Evolutionary conservation across 2,888 invertebrate genomes (phyloP).

Genomic region (Drosophila rellima): DNA sequence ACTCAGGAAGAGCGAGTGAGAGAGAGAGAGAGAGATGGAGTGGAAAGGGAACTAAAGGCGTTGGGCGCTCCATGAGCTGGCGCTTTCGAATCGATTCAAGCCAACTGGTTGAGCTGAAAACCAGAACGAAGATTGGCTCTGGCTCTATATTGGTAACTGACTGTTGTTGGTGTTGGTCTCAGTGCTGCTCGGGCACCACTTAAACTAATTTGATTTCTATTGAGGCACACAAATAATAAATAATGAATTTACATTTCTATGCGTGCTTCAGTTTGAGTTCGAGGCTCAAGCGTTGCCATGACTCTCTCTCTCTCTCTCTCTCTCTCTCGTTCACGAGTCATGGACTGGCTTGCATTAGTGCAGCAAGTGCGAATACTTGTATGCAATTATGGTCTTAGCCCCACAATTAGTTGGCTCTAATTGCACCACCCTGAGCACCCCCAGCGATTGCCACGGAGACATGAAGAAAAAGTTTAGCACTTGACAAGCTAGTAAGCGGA

Average conservation of each 20-base stretch:
- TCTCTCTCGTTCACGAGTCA: no score
- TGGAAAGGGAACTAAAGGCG: slow-evolving; percentile 3
- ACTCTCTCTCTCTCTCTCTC: no score
- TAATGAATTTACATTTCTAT: slow-evolving; percentile 81
- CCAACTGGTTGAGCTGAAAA: slow-evolving; percentile 36
- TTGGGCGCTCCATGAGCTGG: slow-evolving; percentile 49
- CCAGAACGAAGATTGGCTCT: slow-evolving; percentile 14
- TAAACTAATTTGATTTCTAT: slow-evolving; percentile 81
- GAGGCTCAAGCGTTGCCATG: slow-evolving; percentile 13
- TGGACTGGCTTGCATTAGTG: slow-evolving; percentile 28
- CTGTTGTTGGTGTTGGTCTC: slow-evolving; percentile 25
- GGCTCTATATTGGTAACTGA: not conserved
- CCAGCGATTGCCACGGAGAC: slow-evolving; percentile 25
- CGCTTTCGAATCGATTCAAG: slow-evolving; percentile 67
- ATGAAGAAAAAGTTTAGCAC: slow-evolving; percentile 49
- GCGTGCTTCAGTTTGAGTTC: slow-evolving; percentile 49
- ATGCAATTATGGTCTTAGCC: slow-evolving; percentile 57
- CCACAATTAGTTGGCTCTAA: slow-evolving; percentile 60
- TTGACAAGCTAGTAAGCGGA: slow-evolving; percentile 66
- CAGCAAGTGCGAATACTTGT: slow-evolving; percentile 36
- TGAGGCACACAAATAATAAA: slow-evolving; percentile 81
- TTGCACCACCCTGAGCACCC: slow-evolving; percentile 33
- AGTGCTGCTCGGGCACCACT: slow-evolving; percentile 64
- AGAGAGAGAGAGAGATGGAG: not conserved
- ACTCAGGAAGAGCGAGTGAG: slow-evolving; percentile 5